Evolutionary conservation across 2,113 vertebrate species (phyloP), one percentile per base, ranked within the genome.

Genomic region (Alouatta palliata): DNA sequence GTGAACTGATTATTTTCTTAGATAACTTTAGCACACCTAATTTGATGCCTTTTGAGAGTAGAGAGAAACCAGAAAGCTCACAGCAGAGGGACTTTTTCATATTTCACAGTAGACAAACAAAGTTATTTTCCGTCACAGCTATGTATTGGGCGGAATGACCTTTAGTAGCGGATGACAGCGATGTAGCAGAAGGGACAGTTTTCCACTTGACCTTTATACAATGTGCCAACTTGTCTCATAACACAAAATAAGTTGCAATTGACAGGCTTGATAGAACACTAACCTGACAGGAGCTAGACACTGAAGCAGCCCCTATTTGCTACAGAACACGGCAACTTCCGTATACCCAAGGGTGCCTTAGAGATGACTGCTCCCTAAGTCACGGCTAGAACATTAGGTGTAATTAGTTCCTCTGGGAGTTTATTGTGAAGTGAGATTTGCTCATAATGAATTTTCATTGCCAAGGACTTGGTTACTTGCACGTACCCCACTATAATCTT

Each of bases 171-270:
- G 93, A 96, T 94, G 97, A 97, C 93, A 94, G 23, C 97, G 98
- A 98, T 97, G 93, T 96, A 98, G 96, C 37, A 30, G 97, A 98
- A 98, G 97, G 98, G 98, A 98, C 96, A 52, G 91, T 98, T 98
- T 99, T 98, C 98, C 97, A 96, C 96, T 99, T 99, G 98, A 99
- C 98, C 98, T 99, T 99, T 99, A 92, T 85, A 66, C 88, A 79
- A 81, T 80, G 94, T 98, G 97, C 98, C 10, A 7, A 85, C 93
- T 98, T 97, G 92, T 97, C 89, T 96, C 86, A 61, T 96, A 89
- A 96, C 3, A n/a, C 95, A 86, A 97, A 97, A 81, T 97, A 96
- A 96, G 96, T 94, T 97, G 83, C 79, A 97, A 89, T 13, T 97
- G 98, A 98, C 97, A 97, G 97, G 96, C 98, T 71, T 98, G 98